Conservation (phyloP, 2,888 invertebrate species). For the Lithophane socia region DNA sequence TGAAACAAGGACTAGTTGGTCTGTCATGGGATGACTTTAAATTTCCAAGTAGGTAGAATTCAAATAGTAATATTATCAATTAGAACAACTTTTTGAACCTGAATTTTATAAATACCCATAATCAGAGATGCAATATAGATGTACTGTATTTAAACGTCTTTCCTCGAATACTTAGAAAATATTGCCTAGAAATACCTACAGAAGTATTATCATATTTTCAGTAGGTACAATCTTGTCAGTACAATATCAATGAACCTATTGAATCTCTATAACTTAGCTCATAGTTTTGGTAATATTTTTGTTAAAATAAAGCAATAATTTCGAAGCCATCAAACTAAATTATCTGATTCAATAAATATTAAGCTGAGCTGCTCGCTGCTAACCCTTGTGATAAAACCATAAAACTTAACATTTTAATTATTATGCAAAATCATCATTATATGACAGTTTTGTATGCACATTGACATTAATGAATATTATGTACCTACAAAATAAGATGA, state of each 20-base stretch:
- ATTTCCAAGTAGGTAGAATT: not conserved
- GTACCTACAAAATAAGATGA: too few species aligned
- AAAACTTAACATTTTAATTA: too few species aligned
- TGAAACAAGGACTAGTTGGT: not conserved
- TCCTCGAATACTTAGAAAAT: not conserved
- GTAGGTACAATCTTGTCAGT: not conserved
- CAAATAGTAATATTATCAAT: not conserved
- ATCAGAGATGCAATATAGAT: not conserved
- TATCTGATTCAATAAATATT: not conserved
- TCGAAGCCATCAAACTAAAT: too few species aligned
- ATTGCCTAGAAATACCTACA: not conserved
- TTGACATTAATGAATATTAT: too few species aligned
- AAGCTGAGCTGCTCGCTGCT: not conserved
- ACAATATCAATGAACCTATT: not conserved
- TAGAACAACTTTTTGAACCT: not conserved
- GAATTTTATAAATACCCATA: not conserved
- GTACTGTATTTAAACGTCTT: not conserved
- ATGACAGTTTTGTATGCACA: too few species aligned
- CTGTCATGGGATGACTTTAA: not conserved
- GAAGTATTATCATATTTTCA: not conserved
- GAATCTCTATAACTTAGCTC: too few species aligned
- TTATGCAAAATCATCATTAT: too few species aligned
- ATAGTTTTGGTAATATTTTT: too few species aligned
- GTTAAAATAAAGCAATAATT: too few species aligned
- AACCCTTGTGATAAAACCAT: too few species aligned